phyloP scores from a whole-genome alignment of 2,888 invertebrate species.

The Torymus texanus region DNA sequence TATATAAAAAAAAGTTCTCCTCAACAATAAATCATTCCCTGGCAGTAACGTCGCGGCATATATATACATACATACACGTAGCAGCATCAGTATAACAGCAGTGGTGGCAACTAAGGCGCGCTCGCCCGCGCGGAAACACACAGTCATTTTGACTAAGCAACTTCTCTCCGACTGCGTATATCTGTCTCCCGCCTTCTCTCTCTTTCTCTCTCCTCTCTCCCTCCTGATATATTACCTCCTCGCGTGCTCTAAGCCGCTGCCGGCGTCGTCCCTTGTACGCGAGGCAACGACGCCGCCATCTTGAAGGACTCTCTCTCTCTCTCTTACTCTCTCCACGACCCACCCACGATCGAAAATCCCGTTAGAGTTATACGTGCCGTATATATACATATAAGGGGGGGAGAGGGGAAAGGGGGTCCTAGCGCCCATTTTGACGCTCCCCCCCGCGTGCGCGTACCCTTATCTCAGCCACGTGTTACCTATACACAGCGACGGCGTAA shows the following conservation, averaged over 20 bases:
- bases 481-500: background rate
- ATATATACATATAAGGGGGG: no score
- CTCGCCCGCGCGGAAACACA: constrained; percentile 19
- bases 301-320: constrained; percentile 70
- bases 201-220: constrained; percentile 26
- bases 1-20: no score
- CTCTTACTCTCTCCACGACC: constrained; percentile 59
- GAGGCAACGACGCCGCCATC: constrained; percentile 68
- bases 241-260: constrained; percentile 66
- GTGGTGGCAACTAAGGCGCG: no score
- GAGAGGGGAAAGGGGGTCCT: constrained; percentile 59
- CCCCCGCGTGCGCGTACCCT: constrained; percentile 52
- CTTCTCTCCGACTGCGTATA: constrained; percentile 39
- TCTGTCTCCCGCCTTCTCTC: constrained; percentile 34
- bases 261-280: constrained; percentile 72
- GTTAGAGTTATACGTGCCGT: constrained; percentile 72
- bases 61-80: no score
- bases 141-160: constrained; percentile 55
- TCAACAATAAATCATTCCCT: no score
- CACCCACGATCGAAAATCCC: constrained; percentile 75
- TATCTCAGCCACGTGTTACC: constrained; percentile 56
- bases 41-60: no score
- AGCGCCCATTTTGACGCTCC: constrained; percentile 73
- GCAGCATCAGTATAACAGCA: no score
- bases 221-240: constrained; percentile 73